A percentile compares a stretch with the other conserved stretches of the same genome.
Conservation (phyloP, 2,888 invertebrate genomes). For the Clusia tigrina region DNA sequence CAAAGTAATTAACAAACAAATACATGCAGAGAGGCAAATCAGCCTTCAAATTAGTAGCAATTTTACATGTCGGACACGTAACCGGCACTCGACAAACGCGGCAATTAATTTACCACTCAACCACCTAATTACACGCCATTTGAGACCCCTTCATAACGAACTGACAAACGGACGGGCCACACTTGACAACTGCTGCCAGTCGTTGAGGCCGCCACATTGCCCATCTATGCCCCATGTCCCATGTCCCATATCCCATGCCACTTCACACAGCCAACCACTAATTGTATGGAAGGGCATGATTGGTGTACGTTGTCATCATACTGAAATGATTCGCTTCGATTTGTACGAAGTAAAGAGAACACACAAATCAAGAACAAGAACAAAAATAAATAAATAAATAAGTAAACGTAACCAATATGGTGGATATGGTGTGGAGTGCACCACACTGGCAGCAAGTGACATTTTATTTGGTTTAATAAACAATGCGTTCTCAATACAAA, state of each 20-base stretch:
- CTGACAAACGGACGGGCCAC: no score
- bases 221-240: neutral
- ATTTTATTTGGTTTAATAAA: neutral
- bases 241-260: no score
- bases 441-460: neutral
- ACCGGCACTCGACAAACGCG: slow-evolving; percentile 41
- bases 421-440: neutral
- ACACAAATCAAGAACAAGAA: neutral
- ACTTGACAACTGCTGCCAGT: neutral
- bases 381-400: no score
- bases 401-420: neutral
- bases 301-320: neutral
- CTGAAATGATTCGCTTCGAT: neutral
- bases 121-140: slow-evolving; percentile 49
- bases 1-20: slow-evolving; percentile 1
- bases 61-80: slow-evolving; percentile 1
- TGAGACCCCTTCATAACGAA: neutral
- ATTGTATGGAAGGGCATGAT: neutral
- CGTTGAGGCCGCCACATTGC: neutral
- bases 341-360: neutral
- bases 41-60: neutral
- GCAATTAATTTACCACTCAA: slow-evolving; percentile 50
- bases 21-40: neutral
- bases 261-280: no score
- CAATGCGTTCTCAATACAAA: neutral